phyloP scores from a whole-genome alignment of 2,113 vertebrate species.

The Mus spicilegus region DNA sequence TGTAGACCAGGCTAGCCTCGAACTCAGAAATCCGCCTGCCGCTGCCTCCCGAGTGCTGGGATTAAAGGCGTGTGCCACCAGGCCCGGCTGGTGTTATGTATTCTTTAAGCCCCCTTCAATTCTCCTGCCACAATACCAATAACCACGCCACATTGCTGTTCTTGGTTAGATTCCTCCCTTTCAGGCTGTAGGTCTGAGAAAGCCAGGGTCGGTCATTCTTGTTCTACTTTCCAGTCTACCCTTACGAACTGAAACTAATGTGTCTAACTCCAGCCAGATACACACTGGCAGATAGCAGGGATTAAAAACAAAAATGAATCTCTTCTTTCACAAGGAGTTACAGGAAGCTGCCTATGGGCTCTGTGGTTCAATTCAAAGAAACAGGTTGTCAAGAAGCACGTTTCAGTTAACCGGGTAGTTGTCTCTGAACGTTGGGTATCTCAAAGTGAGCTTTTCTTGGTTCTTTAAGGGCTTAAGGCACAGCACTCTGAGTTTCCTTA shows the following conservation, averaged over 20 bases:
- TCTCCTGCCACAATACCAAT: background rate
- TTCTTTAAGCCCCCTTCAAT: background rate
- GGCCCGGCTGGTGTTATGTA: background rate
- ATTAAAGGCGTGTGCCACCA: no score
- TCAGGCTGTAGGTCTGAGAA: background rate
- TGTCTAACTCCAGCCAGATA: background rate
- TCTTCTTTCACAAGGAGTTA: background rate
- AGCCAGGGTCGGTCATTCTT: background rate
- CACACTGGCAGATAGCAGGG: background rate
- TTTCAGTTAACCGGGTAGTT: background rate
- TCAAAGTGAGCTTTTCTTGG: background rate
- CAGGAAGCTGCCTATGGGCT: background rate
- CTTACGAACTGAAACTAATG: background rate
- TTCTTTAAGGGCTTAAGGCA: background rate
- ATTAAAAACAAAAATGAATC: background rate
- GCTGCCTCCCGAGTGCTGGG: no score
- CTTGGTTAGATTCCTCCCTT: background rate
- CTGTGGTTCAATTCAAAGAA: constrained; percentile 10
- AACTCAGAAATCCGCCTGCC: no score
- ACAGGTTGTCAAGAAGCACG: background rate
- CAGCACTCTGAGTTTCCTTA: background rate
- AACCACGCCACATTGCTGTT: background rate
- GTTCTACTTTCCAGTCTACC: background rate
- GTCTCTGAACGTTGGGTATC: background rate
- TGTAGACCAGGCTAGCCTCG: no score